phyloP scores from a whole-genome alignment of 1,140 invertebrate species.

The Globodera ellingtonae region DNA sequence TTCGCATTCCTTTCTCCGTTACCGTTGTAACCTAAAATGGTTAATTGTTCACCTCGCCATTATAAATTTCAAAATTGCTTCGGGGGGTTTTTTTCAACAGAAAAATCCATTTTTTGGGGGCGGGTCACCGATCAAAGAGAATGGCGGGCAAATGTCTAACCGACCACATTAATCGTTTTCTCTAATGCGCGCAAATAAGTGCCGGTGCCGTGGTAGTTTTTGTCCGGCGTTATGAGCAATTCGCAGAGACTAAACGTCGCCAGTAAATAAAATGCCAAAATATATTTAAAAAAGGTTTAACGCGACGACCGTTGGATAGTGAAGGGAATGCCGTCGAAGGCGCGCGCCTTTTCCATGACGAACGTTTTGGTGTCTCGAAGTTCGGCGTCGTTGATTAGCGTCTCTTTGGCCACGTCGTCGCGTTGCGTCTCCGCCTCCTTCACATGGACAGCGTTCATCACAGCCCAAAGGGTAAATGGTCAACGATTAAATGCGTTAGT shows the following conservation, averaged over 20 bases:
- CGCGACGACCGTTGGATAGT: conserved; percentile 50
- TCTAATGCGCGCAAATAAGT: conserved; percentile 57
- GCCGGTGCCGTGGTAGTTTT: conserved; percentile 53
- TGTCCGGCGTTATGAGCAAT: conserved; percentile 40
- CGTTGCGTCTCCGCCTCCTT: conserved; percentile 26
- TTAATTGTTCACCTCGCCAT: too few relatives aligned
- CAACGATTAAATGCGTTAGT: not conserved
- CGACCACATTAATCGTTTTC: conserved; percentile 58
- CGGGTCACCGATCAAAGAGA: too few relatives aligned
- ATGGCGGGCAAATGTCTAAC: too few relatives aligned
- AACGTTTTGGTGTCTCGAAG: conserved; percentile 42
- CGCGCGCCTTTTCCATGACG: conserved; percentile 45
- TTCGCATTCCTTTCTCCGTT: conserved; percentile 19
- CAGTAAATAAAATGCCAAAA: conserved; percentile 15
- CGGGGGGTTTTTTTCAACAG: too few relatives aligned
- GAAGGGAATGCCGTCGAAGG: conserved; percentile 55
- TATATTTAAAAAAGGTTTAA: not conserved
- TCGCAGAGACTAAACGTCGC: conserved; percentile 44
- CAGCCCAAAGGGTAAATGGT: conserved; percentile 34
- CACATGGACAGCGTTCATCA: conserved; percentile 57
- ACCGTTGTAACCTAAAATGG: conserved; percentile 24
- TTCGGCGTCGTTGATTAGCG: conserved; percentile 31
- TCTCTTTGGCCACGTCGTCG: conserved; percentile 20
- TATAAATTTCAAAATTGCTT: too few relatives aligned
- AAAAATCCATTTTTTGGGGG: too few relatives aligned